Percentiles rank a stretch among this genome's conserved stretches.
Evolutionary conservation across 64 coral and sea anemone species (phyloP).

Genomic region (Montipora cactus): DNA sequence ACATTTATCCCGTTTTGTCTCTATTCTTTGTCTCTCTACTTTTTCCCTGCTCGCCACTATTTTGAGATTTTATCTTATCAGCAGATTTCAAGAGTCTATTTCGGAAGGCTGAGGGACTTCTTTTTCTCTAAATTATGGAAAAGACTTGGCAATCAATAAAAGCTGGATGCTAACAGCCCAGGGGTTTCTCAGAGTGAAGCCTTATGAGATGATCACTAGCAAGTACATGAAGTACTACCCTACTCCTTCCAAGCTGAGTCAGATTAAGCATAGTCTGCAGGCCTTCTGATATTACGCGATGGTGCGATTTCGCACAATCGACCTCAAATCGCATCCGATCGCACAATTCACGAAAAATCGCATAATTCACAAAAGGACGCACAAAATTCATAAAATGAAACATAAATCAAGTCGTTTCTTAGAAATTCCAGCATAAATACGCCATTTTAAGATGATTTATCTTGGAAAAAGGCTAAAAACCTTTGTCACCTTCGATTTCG

Average conservation of each 20-base stretch:
- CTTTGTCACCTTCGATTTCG: too few species aligned
- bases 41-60: neutral
- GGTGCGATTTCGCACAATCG: too few species aligned
- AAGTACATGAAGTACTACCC: neutral
- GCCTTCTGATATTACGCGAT: too few species aligned
- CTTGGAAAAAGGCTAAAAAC: too few species aligned
- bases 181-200: neutral
- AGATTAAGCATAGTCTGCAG: slow-evolving; percentile 47
- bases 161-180: neutral
- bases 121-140: neutral
- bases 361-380: too few species aligned
- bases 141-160: neutral
- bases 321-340: too few species aligned
- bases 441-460: too few species aligned
- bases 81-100: neutral
- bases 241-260: too few species aligned
- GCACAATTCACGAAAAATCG: too few species aligned
- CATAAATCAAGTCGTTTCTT: too few species aligned
- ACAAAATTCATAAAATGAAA: too few species aligned
- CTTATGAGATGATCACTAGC: neutral
- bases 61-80: neutral
- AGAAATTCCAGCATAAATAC: too few species aligned
- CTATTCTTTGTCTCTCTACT: neutral
- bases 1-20: neutral
- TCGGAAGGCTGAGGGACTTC: neutral